Percentiles rank a stretch among this genome's conserved stretches.
These are phyloP conservation scores for Tethya wilhelma DNA, from an alignment of 37 sponge, comb jelly and placozoan species.

Conservation along the genomic window DNA sequence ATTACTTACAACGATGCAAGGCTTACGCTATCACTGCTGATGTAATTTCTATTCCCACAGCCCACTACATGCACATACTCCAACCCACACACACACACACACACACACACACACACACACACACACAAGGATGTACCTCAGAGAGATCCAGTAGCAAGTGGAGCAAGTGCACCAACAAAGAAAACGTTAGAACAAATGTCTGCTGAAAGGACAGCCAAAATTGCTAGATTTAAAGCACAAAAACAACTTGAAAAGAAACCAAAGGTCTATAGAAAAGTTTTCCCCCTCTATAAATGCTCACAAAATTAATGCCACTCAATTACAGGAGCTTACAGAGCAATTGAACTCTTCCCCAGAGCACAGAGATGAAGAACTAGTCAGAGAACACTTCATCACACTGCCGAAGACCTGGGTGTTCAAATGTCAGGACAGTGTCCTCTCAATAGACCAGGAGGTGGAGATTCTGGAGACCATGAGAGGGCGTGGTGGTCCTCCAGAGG, in stretches of 20 bases:
- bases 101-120: too few relatives aligned
- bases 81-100: too few relatives aligned
- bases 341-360: constrained; percentile 1
- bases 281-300: neutral
- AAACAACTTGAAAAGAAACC: constrained; percentile 72
- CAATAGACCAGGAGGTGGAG: constrained; percentile 52
- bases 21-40: constrained; percentile 73
- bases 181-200: constrained; percentile 37
- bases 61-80: too few relatives aligned
- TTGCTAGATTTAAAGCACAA: constrained; percentile 40
- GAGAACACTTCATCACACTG: constrained; percentile 49
- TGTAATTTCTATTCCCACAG: too few relatives aligned
- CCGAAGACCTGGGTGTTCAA: constrained; percentile 50
- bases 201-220: constrained; percentile 64
- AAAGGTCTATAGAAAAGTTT: too few relatives aligned
- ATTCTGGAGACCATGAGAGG: constrained; percentile 36
- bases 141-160: neutral
- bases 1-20: constrained; percentile 69
- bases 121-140: too few relatives aligned
- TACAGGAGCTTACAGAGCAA: too few relatives aligned
- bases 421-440: constrained; percentile 49
- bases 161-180: neutral
- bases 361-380: constrained; percentile 30
- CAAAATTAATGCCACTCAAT: neutral
- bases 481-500: constrained; percentile 1